These are phyloP conservation scores for Scortum barcoo DNA, from an alignment of 2,113 vertebrate genomes.

Conservation along the genomic window DNA sequence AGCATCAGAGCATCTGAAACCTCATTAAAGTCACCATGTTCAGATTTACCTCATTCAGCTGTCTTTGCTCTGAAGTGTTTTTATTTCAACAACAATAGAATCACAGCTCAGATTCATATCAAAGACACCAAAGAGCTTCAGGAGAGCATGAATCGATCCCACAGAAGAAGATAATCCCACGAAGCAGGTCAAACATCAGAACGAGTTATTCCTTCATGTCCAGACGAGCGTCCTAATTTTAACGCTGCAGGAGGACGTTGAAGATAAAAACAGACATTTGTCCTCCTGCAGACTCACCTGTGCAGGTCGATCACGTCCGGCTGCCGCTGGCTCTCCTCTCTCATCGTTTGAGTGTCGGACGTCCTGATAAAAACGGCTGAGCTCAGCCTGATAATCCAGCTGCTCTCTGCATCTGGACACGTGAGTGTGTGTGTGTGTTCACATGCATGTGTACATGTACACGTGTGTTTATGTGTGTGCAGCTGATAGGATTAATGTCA, in stretches of 20 bases:
- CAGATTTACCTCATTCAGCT: not conserved
- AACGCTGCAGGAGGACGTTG: not conserved
- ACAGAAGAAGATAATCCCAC: not conserved
- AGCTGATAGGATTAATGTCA: constrained; percentile 44
- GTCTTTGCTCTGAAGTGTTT: not conserved
- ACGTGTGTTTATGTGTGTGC: constrained; percentile 36
- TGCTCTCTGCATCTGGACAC: constrained; percentile 70
- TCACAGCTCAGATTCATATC: not conserved
- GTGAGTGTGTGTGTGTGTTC: constrained; percentile 30
- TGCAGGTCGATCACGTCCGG: constrained; percentile 26
- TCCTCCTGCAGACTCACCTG: constrained; percentile 23
- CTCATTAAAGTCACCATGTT: not conserved
- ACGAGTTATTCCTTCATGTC: not conserved
- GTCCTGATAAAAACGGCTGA: constrained; percentile 29
- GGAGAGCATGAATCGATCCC: not conserved
- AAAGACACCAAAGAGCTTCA: not conserved
- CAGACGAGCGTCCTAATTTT: not conserved
- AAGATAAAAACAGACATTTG: not conserved
- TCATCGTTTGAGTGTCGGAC: not conserved
- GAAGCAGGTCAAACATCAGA: not conserved
- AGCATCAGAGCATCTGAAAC: too few relatives aligned
- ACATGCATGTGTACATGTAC: not conserved
- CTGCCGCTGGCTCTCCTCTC: not conserved
- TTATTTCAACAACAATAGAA: not conserved
- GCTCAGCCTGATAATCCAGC: constrained; percentile 74